Evolutionary conservation across 2,797 vertebrate species (phyloP).

Genomic region (Emydoidea blandingii): DNA sequence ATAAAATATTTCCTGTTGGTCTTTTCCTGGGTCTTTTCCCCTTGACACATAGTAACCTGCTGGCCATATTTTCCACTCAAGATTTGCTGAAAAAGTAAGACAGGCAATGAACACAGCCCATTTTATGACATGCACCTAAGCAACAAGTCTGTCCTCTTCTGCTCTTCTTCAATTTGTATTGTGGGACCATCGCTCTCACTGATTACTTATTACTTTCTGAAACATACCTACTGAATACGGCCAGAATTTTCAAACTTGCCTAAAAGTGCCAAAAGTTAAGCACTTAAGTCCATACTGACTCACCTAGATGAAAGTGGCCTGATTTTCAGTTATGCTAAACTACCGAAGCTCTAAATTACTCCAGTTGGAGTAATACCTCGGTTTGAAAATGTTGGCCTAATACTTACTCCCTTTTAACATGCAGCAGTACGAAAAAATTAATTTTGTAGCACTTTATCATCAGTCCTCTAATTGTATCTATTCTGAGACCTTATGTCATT

Average conservation of each 20-base stretch:
- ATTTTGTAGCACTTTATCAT: not conserved
- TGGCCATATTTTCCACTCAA: fast-evolving
- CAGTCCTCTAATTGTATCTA: not conserved
- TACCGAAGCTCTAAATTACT: not conserved
- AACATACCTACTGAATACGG: not conserved
- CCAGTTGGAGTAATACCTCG: not conserved
- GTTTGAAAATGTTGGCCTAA: not conserved
- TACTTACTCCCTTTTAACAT: not conserved
- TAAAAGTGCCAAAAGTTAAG: not conserved
- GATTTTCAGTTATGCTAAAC: not conserved
- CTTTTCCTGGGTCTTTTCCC: not conserved
- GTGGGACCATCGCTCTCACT: not conserved
- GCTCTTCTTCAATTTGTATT: not conserved
- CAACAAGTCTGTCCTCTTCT: not conserved
- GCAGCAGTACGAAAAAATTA: not conserved
- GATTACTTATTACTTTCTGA: not conserved
- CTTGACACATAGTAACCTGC: fast-evolving
- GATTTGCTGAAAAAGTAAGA: not conserved
- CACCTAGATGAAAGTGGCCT: not conserved
- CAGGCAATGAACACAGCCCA: fast-evolving
- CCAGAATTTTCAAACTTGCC: not conserved
- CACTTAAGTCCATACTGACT: not conserved
- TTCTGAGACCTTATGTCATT: not conserved
- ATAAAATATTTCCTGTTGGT: not conserved
- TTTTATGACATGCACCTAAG: not conserved